These are phyloP conservation scores for Stichodactyla helianthus DNA, from an alignment of 64 coral and sea anemone genomes.

Conservation along the genomic window DNA sequence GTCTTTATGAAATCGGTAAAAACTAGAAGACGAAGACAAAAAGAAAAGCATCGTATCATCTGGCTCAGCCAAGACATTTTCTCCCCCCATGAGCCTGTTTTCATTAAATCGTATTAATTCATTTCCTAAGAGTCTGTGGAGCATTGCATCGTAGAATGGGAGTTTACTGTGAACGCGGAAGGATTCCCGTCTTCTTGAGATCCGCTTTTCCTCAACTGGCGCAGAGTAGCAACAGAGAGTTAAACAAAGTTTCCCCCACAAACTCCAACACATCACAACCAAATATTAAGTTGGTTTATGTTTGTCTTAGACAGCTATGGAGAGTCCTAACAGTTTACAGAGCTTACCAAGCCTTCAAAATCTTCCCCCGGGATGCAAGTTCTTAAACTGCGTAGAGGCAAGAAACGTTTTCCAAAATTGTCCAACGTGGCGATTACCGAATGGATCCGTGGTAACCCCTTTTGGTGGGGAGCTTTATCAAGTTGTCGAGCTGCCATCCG, in stretches of 20 bases:
- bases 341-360: constrained; percentile 47
- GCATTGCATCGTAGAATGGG: not conserved
- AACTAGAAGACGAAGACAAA: not conserved
- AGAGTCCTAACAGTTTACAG: not conserved
- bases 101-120: constrained; percentile 24
- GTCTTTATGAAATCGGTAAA: too few relatives aligned
- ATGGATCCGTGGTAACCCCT: constrained; percentile 66
- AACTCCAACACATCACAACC: not conserved
- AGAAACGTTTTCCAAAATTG: constrained; percentile 62
- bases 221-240: not conserved
- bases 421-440: constrained; percentile 67
- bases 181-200: not conserved
- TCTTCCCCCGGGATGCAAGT: constrained; percentile 79
- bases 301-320: not conserved
- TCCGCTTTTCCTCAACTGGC: not conserved
- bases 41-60: not conserved
- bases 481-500: constrained; percentile 75
- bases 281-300: not conserved
- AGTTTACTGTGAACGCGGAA: constrained; percentile 2
- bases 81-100: constrained; percentile 13
- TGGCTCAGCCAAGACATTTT: constrained; percentile 20
- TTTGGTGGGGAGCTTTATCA: constrained; percentile 84
- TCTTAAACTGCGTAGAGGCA: constrained; percentile 72
- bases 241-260: not conserved
- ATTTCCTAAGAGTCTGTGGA: constrained; percentile 17